phyloP scores from a whole-genome alignment of 2,888 invertebrate genomes.

The Netelia fuscicornis region DNA sequence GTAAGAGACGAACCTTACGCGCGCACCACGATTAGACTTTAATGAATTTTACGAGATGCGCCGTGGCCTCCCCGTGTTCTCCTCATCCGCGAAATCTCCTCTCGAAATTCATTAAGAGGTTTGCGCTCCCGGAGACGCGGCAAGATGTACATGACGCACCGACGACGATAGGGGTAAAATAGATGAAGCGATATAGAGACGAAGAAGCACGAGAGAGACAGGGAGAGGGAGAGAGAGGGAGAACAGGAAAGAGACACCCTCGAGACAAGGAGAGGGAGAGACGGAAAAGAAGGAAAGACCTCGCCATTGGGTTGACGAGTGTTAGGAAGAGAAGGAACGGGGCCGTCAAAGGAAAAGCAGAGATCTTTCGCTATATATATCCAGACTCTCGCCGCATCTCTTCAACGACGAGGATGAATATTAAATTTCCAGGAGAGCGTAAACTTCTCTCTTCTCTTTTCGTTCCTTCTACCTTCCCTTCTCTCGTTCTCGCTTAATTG shows the following conservation, averaged over 20 bases:
- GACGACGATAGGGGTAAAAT: constrained; percentile 71
- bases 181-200: constrained; percentile 28
- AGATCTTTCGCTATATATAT: constrained; percentile 35
- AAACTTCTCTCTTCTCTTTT: constrained; percentile 60
- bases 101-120: constrained; percentile 79
- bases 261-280: constrained; percentile 48
- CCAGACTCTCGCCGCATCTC: constrained; percentile 42
- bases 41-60: constrained; percentile 72
- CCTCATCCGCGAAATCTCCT: constrained; percentile 52
- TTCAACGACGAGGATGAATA: constrained; percentile 73
- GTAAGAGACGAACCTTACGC: constrained; percentile 9
- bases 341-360: constrained; percentile 70
- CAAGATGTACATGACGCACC: constrained; percentile 43
- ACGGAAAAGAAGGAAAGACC: constrained; percentile 28
- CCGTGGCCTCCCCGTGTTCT: constrained; percentile 57
- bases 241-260: constrained; percentile 56
- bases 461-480: constrained; percentile 50
- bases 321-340: constrained; percentile 62
- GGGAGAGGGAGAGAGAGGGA: constrained; percentile 42
- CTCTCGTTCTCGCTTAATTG: constrained; percentile 47
- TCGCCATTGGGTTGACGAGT: constrained; percentile 62
- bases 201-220: constrained; percentile 28
- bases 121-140: constrained; percentile 66
- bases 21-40: constrained; percentile 70
- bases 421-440: constrained; percentile 77